phyloP scores from a whole-genome alignment of 2,113 vertebrate species.

The Sarotherodon lohbergeri region DNA sequence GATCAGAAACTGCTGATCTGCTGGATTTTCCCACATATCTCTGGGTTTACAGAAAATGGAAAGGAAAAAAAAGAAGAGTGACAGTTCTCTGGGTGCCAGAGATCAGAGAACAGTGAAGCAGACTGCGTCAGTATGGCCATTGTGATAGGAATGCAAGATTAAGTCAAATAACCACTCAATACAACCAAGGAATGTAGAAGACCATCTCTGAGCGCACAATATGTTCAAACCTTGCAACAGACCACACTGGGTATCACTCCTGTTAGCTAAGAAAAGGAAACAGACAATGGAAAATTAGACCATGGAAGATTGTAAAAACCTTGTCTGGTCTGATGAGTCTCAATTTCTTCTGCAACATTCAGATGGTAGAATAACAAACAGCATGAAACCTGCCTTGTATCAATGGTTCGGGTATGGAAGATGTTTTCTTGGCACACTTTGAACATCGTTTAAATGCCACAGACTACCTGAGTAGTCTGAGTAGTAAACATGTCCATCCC shows the following conservation, averaged over 20 bases:
- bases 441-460: background rate
- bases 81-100: background rate
- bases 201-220: background rate
- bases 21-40: background rate
- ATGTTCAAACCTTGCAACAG: background rate
- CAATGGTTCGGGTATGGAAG: background rate
- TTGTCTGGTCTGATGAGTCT: background rate
- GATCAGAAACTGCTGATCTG: background rate
- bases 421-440: background rate
- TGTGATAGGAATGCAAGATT: background rate
- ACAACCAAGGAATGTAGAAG: background rate
- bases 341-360: background rate
- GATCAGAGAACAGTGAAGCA: background rate
- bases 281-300: background rate
- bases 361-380: background rate
- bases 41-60: background rate
- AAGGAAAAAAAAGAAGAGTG: background rate
- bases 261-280: background rate
- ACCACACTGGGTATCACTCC: background rate
- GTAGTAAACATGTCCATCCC: background rate
- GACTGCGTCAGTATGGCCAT: background rate
- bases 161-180: background rate
- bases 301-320: background rate
- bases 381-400: background rate
- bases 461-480: background rate